Evolutionary conservation across 2,888 invertebrate species (phyloP).

Genomic region (Eupithecia vulgata): DNA sequence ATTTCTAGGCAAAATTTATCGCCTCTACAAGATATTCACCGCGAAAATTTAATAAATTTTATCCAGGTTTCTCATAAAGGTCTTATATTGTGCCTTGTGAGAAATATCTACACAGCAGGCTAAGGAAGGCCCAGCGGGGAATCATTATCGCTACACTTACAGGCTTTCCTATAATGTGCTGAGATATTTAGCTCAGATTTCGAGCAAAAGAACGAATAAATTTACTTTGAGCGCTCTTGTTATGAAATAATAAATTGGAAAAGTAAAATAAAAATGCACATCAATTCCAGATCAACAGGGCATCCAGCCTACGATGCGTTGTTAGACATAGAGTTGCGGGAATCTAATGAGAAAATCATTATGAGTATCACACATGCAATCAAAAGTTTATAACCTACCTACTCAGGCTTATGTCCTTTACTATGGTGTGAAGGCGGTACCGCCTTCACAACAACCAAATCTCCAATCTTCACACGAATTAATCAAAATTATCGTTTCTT

Average conservation of each 20-base stretch:
- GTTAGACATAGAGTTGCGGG: not conserved
- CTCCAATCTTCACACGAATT: slow-evolving; percentile 33
- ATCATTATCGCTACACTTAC: slow-evolving; percentile 29
- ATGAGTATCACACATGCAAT: not conserved
- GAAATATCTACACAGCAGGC: slow-evolving; percentile 33
- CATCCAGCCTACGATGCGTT: not conserved
- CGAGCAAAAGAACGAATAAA: not conserved
- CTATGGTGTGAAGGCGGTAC: not conserved
- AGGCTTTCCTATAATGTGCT: slow-evolving; percentile 16
- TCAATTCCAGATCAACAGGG: not conserved
- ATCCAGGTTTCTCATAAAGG: slow-evolving; percentile 27
- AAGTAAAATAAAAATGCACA: not conserved
- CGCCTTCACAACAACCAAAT: slow-evolving; percentile 21
- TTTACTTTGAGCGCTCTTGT: not conserved
- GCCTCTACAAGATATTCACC: slow-evolving; percentile 33
- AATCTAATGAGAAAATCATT: not conserved
- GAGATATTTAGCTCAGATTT: slow-evolving; percentile 18
- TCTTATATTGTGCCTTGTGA: slow-evolving; percentile 23
- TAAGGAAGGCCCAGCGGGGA: slow-evolving; percentile 36
- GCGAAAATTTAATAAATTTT: slow-evolving; percentile 30
- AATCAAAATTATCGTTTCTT: slow-evolving; percentile 39
- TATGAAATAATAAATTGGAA: not conserved
- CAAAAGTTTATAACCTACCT: not conserved
- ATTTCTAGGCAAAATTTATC: slow-evolving; percentile 21
- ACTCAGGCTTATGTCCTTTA: not conserved